These are phyloP conservation scores for Oscheius onirici DNA, from an alignment of 2,888 invertebrate genomes.

Conservation along the genomic window DNA sequence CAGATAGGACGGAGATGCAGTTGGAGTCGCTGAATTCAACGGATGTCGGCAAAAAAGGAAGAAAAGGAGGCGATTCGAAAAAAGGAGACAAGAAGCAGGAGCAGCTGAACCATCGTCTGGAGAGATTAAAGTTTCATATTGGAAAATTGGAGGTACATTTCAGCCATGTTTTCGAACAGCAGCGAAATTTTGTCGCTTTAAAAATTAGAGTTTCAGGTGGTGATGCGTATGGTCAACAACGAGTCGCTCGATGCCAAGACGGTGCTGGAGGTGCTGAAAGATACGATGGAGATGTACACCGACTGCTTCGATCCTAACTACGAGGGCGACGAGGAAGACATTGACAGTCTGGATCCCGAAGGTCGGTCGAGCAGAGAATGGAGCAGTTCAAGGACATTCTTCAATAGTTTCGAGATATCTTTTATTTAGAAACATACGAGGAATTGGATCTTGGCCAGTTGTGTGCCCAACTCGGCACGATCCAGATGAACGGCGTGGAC, in stretches of 20 bases:
- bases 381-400: constrained; percentile 99
- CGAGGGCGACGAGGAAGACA: constrained; percentile 40
- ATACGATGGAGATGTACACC: constrained; percentile 63
- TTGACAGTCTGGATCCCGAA: constrained; percentile 54
- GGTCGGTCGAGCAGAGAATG: constrained; percentile 95
- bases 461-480: constrained; percentile 56
- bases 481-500: constrained; percentile 43
- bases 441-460: constrained; percentile 64
- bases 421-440: constrained; percentile 66
- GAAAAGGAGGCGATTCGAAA: constrained; percentile 79
- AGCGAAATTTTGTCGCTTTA: too few relatives aligned
- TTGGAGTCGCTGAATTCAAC: constrained; percentile 51
- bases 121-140: constrained; percentile 87
- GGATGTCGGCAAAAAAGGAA: constrained; percentile 60
- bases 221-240: constrained; percentile 70
- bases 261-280: constrained; percentile 60
- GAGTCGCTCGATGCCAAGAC: constrained; percentile 62
- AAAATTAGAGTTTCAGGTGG: too few relatives aligned
- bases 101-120: neutral
- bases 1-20: constrained; percentile 66
- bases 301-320: constrained; percentile 61
- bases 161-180: too few relatives aligned
- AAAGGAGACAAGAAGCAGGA: constrained; percentile 81
- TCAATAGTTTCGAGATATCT: too few relatives aligned
- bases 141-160: constrained; percentile 93